Base-by-base conservation (phyloP, 2,113 vertebrate species). In the Oriolus oriolus region DNA sequence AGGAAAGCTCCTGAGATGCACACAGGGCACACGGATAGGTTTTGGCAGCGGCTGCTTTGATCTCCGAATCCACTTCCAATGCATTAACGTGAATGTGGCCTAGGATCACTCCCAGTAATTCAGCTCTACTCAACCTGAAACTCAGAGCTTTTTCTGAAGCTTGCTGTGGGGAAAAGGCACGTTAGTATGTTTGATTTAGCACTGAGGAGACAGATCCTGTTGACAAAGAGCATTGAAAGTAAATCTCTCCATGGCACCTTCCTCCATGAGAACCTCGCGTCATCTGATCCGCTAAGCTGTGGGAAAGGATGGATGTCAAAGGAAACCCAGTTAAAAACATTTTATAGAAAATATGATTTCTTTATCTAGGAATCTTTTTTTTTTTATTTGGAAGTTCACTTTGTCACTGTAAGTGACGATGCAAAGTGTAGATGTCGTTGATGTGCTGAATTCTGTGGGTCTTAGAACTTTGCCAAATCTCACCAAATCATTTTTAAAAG, bases 31-130 rank as follows among this genome's bases (percentile, higher is more conserved):
- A 8, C 0, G 2, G 41, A 31, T 6, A 7, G 44, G 5, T 64
- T 71, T 11, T 80, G 87, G 41, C 35, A 31, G 27, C 4, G 2
- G 7, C 71, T 11, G 37, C 90, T 91, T 89, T 91, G 21, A 84
- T 65, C 44, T 80, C 52, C 63, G 35, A 13, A 76, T 73, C n/a
- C 53, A 30, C 30, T 45, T 19, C 39, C 59, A 83, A 33, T 10
- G 21, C 49, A 18, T 30, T 28, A 26, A 31, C 0, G 1, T 13
- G 22, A 19, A 16, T 10, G 2, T 16, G 53, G 49, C 13, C n/a
- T 11, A 19, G 57, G 44, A 75, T 53, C 47, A 10, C 1, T 0
- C n/a, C 23, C 13, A 54, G 47, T 17, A 28, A 35, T 47, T 77
- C n/a, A 44, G 15, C 37, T 84, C 44, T n/a, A 14, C 45, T 53